These are phyloP conservation scores for Candoia aspera DNA, from an alignment of 2,113 vertebrate species.

Conservation along the genomic window DNA sequence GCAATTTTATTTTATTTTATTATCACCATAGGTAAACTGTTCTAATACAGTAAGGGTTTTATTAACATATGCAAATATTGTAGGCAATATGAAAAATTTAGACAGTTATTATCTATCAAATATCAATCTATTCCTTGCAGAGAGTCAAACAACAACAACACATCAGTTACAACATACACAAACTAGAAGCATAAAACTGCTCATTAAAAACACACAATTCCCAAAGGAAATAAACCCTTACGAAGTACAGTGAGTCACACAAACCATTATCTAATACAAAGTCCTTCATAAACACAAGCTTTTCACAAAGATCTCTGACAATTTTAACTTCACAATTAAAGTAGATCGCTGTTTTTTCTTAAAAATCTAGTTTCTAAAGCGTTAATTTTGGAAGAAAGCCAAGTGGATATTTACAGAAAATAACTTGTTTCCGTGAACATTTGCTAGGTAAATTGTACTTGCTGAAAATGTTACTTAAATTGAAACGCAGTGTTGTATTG, in stretches of 20 bases:
- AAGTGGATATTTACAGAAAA: constrained; percentile 29
- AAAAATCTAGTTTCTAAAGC: constrained; percentile 2
- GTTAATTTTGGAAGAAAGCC: constrained; percentile 15
- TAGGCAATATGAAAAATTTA: constrained; percentile 53
- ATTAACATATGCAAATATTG: constrained; percentile 48
- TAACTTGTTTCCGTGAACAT: not conserved
- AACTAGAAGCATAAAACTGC: constrained; percentile 68
- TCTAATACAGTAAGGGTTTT: constrained; percentile 31
- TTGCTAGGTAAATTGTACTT: not conserved
- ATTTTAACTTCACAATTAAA: constrained; percentile 49
- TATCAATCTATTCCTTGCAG: constrained; percentile 39
- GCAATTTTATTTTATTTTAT: constrained; percentile 12
- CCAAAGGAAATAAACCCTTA: constrained; percentile 63
- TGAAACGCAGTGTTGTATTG: constrained; percentile 24
- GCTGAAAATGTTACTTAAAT: constrained; percentile 12
- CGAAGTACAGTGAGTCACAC: constrained; percentile 61
- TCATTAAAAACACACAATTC: constrained; percentile 63
- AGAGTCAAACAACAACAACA: constrained; percentile 43
- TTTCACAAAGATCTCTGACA: constrained; percentile 49
- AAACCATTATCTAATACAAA: constrained; percentile 58
- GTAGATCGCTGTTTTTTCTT: constrained; percentile 4
- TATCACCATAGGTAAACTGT: constrained; percentile 1
- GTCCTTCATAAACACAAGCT: constrained; percentile 52
- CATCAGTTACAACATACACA: constrained; percentile 36
- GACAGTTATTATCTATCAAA: constrained; percentile 38